These are phyloP conservation scores for Therioaphis trifolii DNA, from an alignment of 2,888 invertebrate species.

Conservation along the genomic window DNA sequence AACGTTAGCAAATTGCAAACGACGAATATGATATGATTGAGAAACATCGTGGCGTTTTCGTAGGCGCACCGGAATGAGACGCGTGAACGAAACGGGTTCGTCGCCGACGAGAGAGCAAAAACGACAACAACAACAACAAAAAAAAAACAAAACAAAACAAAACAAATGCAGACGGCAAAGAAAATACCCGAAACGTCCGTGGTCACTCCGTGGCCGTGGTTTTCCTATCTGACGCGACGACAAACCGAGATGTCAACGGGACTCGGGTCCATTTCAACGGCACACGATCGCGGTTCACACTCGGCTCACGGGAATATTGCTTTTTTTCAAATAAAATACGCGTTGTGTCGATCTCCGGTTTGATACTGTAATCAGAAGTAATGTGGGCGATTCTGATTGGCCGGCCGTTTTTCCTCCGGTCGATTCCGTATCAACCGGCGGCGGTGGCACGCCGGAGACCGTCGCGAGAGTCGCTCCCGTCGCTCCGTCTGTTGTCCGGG, in stretches of 20 bases:
- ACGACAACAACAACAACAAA: too few species aligned
- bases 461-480: too few species aligned
- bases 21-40: neutral
- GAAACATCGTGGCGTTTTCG: neutral
- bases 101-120: neutral
- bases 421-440: neutral
- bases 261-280: neutral
- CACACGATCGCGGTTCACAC: too few species aligned
- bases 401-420: neutral
- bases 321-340: constrained; percentile 29
- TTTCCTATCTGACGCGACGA: too few species aligned
- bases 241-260: neutral
- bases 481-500: too few species aligned
- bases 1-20: neutral
- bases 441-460: too few species aligned
- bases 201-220: too few species aligned
- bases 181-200: too few species aligned
- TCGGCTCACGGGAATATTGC: neutral
- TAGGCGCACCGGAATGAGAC: neutral
- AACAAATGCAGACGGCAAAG: too few species aligned
- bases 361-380: constrained; percentile 51
- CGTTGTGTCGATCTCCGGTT: constrained; percentile 37
- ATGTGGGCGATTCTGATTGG: constrained; percentile 55
- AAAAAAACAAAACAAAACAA: too few species aligned
- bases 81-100: neutral